Conservation (phyloP, 2,113 vertebrate species). For the Noctilio leporinus region DNA sequence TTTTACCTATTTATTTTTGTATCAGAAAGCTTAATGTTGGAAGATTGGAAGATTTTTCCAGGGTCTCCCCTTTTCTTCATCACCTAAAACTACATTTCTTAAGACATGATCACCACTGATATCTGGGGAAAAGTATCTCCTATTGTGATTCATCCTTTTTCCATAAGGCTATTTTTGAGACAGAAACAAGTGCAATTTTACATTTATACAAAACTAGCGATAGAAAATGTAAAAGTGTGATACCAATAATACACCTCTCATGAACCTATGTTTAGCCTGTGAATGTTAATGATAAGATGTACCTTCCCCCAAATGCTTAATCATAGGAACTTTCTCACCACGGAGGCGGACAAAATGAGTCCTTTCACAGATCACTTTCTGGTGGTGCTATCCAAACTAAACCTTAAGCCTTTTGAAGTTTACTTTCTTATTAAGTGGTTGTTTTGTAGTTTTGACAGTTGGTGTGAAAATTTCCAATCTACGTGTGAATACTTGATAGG, state of each 20-base stretch:
- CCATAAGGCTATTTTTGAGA: background rate
- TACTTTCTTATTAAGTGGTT: background rate
- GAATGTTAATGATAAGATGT: background rate
- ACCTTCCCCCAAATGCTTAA: background rate
- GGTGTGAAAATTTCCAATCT: conserved; percentile 17
- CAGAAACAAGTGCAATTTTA: background rate
- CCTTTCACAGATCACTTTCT: background rate
- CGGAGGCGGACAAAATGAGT: background rate
- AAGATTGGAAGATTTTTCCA: background rate
- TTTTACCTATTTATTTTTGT: background rate
- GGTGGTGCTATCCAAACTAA: background rate
- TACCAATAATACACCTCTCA: background rate
- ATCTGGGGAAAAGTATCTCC: background rate
- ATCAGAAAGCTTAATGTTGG: background rate
- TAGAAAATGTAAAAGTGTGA: background rate
- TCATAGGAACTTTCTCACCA: conserved; percentile 11
- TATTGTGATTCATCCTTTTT: background rate
- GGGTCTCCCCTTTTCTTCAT: background rate
- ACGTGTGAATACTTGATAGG: conserved; percentile 51
- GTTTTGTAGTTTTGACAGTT: conserved; percentile 28
- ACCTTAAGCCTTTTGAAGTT: conserved; percentile 6
- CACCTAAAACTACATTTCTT: background rate
- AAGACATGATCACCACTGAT: background rate
- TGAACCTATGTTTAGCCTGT: background rate
- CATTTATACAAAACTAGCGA: background rate